Base-by-base conservation (phyloP, 2,797 vertebrate genomes). In the Typhlichthys subterraneus region DNA sequence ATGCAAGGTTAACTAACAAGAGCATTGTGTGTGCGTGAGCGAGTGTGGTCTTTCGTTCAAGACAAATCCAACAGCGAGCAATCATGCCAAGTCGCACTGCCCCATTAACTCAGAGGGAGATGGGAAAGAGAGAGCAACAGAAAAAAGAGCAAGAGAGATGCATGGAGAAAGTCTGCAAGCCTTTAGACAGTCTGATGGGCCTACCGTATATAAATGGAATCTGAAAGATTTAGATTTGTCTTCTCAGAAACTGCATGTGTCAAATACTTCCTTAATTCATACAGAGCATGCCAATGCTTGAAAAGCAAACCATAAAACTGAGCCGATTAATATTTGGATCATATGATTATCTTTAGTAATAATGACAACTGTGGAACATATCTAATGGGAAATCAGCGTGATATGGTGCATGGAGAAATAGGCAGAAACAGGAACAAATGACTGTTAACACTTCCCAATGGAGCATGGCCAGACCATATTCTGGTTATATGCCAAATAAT, bases 1-100 rank as follows among this genome's bases (percentile, higher is more conserved):
- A 86, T 82, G 83, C 63, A 82, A 86, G 85, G 86, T 75, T 60
- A 74, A 73, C 81, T 88, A 88, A 90, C 85, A 84, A 87, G 77
- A 86, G 78, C 83, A 78, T 77, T 80, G 80, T 87, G 84, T 86
- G 63, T 42, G 78, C 80, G 79, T 65, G 60, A 67, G 72, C 68
- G 51, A 64, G 42, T 79, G 65, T 72, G 67, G 69, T 71, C 81
- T 83, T 80, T 80, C 80, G 84, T 88, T 90, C 76, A 88, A 79
- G 63, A 56, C 81, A 85, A 81, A 82, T 71, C 75, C 81, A 66
- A 80, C 83, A 87, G 79, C 62, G 69, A 76, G 56, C 69, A 71
- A 78, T 70, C 67, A 73, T 85, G 83, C 87, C 86, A 89, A 89
- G 72, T 87, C 85, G 8, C 87, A 88, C 68, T 85, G 77, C 70